Evolutionary conservation across 1,140 invertebrate species (phyloP).

Genomic region (Drosophila pseudoananassae): DNA sequence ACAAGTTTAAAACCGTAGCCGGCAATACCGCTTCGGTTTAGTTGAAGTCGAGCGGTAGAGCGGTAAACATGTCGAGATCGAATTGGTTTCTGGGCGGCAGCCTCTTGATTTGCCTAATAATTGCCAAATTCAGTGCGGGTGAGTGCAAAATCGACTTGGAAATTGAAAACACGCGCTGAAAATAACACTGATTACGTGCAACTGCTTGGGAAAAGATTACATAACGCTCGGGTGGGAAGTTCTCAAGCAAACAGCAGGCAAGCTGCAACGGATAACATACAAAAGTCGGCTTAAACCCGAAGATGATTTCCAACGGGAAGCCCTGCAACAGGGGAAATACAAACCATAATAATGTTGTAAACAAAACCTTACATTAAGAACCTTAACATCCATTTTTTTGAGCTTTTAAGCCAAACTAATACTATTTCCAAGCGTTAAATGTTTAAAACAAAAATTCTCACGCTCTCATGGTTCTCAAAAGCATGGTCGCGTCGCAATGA

Average conservation of each 20-base stretch:
- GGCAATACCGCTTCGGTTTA: constrained; percentile 55
- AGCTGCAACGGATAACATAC: not conserved
- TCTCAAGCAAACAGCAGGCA: not conserved
- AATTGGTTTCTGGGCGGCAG: constrained; percentile 28
- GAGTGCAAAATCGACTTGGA: constrained; percentile 20
- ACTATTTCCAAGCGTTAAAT: too few species aligned
- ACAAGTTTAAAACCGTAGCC: constrained; percentile 74
- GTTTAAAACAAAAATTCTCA: too few species aligned
- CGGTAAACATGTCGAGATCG: constrained; percentile 59
- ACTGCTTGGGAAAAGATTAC: not conserved
- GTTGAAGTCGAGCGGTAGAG: constrained; percentile 50
- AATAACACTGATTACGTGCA: not conserved
- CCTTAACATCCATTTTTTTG: too few species aligned
- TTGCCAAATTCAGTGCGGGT: constrained; percentile 44
- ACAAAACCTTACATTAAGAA: not conserved
- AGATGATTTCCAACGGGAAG: not conserved
- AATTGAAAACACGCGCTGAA: not conserved
- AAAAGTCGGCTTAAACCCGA: not conserved
- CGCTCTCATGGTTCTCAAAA: too few species aligned
- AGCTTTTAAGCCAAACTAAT: too few species aligned
- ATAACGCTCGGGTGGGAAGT: not conserved
- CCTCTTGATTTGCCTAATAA: constrained; percentile 20
- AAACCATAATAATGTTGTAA: not conserved
- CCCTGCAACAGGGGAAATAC: not conserved
- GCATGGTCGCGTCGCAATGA: too few species aligned